Evolutionary conservation across 2,888 invertebrate genomes (phyloP).

Genomic region (Drosophila cognata): DNA sequence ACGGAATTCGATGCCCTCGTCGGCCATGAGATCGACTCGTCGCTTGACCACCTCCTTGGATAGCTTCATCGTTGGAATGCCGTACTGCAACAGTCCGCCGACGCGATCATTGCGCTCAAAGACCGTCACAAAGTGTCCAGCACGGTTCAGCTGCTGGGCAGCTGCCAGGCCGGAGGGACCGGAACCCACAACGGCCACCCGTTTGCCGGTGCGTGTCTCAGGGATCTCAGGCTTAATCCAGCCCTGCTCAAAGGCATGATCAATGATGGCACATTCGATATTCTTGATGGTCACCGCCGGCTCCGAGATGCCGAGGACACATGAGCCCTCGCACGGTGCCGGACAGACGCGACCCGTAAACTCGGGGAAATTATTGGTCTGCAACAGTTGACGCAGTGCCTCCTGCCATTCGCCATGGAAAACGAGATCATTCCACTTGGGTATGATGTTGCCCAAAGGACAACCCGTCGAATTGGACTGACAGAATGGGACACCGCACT

Average conservation of each 20-base stretch:
- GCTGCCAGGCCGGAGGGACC: conserved; percentile 98
- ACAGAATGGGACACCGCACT: conserved; percentile 99
- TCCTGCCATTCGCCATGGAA: conserved; percentile 97
- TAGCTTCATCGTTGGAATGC: conserved; percentile 99
- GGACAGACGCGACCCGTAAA: conserved; percentile 97
- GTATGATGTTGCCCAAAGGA: conserved; percentile 98
- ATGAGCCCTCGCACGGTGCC: conserved; percentile 99
- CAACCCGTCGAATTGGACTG: conserved; percentile 96
- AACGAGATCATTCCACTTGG: conserved; percentile 99
- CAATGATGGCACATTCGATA: conserved; percentile 99
- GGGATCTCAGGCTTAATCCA: conserved; percentile 96
- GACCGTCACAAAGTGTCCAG: conserved; percentile 97
- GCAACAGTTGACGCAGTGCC: conserved; percentile 95
- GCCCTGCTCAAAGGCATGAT: conserved; percentile 98
- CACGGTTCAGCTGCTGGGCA: conserved; percentile 97
- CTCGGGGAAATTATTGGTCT: conserved; percentile 99
- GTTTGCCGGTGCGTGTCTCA: conserved; percentile 90
- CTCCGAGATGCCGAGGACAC: conserved; percentile 97
- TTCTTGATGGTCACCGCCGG: conserved; percentile 99
- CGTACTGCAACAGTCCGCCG: conserved; percentile 98
- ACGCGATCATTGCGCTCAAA: conserved; percentile 98
- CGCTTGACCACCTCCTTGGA: conserved; percentile 97
- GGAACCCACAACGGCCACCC: conserved; percentile 95
- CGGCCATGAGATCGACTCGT: conserved; percentile 92
- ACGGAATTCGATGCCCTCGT: conserved; percentile 96